These are phyloP conservation scores for Chelonus formosanus DNA, from an alignment of 2,888 invertebrate genomes.

Conservation along the genomic window DNA sequence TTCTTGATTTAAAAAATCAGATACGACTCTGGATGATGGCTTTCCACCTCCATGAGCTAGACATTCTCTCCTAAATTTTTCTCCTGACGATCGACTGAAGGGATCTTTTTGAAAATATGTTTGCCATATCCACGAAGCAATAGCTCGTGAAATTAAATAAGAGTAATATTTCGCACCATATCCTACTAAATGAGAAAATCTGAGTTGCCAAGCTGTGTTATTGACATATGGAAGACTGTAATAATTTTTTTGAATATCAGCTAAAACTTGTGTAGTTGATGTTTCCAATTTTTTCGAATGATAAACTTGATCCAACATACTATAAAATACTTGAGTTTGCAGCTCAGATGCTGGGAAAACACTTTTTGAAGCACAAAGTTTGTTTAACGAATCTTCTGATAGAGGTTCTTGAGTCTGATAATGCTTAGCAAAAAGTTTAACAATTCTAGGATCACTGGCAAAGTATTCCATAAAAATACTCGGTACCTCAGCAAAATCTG, in stretches of 20 bases:
- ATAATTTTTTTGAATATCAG: constrained; percentile 81
- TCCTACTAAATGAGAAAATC: constrained; percentile 96
- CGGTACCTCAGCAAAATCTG: constrained; percentile 98
- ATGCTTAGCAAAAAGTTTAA: constrained; percentile 88
- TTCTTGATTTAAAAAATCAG: constrained; percentile 79
- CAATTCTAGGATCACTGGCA: constrained; percentile 85
- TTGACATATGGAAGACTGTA: constrained; percentile 87
- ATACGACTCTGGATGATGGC: constrained; percentile 80
- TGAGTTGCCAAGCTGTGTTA: constrained; percentile 93
- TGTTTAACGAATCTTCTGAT: constrained; percentile 80
- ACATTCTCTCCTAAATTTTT: constrained; percentile 79
- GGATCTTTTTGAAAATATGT: constrained; percentile 83
- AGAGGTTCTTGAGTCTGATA: constrained; percentile 88
- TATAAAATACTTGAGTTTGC: constrained; percentile 91
- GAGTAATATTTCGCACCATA: constrained; percentile 99
- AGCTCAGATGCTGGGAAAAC: constrained; percentile 90
- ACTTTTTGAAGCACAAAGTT: constrained; percentile 85
- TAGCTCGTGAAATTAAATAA: constrained; percentile 92
- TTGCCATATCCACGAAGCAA: constrained; percentile 94
- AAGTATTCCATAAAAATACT: constrained; percentile 99
- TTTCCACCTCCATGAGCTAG: constrained; percentile 88
- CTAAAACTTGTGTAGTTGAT: constrained; percentile 78
- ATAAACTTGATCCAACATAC: constrained; percentile 89
- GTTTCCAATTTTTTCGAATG: constrained; percentile 73
- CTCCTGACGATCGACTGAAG: constrained; percentile 79